phyloP scores from a whole-genome alignment of 2,888 invertebrate species.

The Prionchulus punctatus region DNA sequence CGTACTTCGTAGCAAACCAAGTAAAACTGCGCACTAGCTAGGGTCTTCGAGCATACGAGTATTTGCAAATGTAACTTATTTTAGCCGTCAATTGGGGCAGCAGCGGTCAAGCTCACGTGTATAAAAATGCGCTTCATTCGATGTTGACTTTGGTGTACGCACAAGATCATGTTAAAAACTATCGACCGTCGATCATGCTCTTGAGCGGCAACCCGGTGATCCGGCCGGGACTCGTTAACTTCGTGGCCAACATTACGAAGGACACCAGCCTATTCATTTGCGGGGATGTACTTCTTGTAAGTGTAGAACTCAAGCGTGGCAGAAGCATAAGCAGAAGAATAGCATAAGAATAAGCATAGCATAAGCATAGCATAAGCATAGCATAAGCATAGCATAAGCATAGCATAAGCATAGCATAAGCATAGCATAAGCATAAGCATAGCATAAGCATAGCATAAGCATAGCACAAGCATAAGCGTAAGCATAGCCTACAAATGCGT shows the following conservation, averaged over 20 bases:
- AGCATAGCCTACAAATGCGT: too few species aligned
- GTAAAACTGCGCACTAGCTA: too few species aligned
- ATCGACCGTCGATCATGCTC: constrained; percentile 75
- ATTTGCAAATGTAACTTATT: too few species aligned
- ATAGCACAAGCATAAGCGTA: too few species aligned
- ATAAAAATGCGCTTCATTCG: constrained; percentile 68
- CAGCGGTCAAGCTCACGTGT: constrained; percentile 81
- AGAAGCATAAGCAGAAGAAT: too few species aligned
- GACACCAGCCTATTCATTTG: constrained; percentile 71
- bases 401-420: too few species aligned
- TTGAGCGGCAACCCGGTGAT: constrained; percentile 64
- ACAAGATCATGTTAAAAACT: constrained; percentile 89
- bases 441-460: too few species aligned
- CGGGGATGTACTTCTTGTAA: constrained; percentile 65
- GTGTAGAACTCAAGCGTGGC: too few species aligned
- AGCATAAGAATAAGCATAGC: too few species aligned
- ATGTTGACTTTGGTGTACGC: constrained; percentile 69
- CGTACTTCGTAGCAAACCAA: constrained; percentile 79
- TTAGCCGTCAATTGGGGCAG: constrained; percentile 83
- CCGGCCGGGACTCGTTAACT: constrained; percentile 72
- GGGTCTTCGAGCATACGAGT: constrained; percentile 89
- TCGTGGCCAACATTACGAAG: constrained; percentile 77
- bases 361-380: too few species aligned
- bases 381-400: too few species aligned
- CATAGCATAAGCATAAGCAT: too few species aligned